phyloP scores from a whole-genome alignment of 2,888 invertebrate genomes.

The Brachyptera putata region DNA sequence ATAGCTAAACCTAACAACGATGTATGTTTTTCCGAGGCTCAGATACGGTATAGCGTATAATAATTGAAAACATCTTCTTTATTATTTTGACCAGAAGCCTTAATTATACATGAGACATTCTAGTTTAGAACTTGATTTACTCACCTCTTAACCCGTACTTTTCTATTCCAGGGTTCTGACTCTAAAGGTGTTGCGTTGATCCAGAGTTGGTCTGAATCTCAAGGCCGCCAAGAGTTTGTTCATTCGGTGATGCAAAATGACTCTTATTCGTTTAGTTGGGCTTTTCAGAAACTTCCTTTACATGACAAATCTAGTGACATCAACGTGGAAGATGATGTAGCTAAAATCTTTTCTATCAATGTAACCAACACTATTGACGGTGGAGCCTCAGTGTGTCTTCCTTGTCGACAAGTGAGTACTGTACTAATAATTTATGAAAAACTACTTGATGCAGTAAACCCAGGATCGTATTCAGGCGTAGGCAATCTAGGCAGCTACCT shows the following conservation, averaged over 20 bases:
- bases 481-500: too few species aligned
- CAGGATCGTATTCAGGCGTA: too few species aligned
- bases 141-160: too few species aligned
- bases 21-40: too few species aligned
- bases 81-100: background rate
- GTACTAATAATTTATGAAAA: too few species aligned
- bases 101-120: too few species aligned
- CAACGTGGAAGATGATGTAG: slow-evolving; percentile 42
- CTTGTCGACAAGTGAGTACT: slow-evolving; percentile 44
- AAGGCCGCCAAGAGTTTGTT: slow-evolving; percentile 41
- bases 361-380: slow-evolving; percentile 52
- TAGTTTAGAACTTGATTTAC: too few species aligned
- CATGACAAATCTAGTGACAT: slow-evolving; percentile 31
- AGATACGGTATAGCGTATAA: too few species aligned
- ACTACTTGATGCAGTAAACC: too few species aligned
- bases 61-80: background rate
- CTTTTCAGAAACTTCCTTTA: slow-evolving; percentile 44
- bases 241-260: slow-evolving; percentile 44
- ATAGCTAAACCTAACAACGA: too few species aligned
- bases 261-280: slow-evolving; percentile 47
- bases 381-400: slow-evolving; percentile 52
- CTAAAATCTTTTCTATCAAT: slow-evolving; percentile 50
- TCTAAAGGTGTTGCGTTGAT: slow-evolving; percentile 44
- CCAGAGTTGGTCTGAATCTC: slow-evolving; percentile 44
- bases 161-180: slow-evolving; percentile 41